Evolutionary conservation across 35 echinoderm and acorn worm genomes (phyloP).

Genomic region (Nesometra sesokonis): DNA sequence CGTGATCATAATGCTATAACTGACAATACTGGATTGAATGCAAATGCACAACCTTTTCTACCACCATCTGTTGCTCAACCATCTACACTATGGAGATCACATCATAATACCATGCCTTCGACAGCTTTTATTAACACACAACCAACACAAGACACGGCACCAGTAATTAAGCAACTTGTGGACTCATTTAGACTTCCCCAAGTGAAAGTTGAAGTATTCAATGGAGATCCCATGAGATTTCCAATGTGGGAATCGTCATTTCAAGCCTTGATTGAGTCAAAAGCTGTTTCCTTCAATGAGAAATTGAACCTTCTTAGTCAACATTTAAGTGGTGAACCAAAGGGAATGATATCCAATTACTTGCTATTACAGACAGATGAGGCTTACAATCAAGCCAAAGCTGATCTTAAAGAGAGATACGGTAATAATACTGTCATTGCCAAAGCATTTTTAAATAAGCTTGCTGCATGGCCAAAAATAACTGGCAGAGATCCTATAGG

Average conservation of each 20-base stretch:
- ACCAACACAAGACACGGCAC: not conserved
- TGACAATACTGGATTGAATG: too few relatives aligned
- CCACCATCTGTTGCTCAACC: too few relatives aligned
- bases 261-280: conserved; percentile 17
- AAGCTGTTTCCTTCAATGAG: not conserved
- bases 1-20: too few relatives aligned
- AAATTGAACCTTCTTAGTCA: conserved; percentile 9
- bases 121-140: not conserved
- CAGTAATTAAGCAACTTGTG: not conserved
- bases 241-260: conserved; percentile 16
- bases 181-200: conserved; percentile 13
- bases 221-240: not conserved
- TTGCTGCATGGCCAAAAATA: conserved; percentile 10
- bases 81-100: not conserved
- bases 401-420: conserved; percentile 9
- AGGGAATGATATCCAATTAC: conserved; percentile 18
- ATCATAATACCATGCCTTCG: not conserved
- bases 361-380: conserved; percentile 21
- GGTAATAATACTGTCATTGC: conserved; percentile 19
- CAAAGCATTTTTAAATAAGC: conserved; percentile 4
- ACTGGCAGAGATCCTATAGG: not conserved
- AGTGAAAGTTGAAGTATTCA: conserved; percentile 7
- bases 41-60: too few relatives aligned
- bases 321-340: conserved; percentile 1
- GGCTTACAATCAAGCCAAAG: conserved; percentile 1